Evolutionary conservation across 92 coral and sea anemone species (phyloP).

Genomic region (Palythoa grandiflora): DNA sequence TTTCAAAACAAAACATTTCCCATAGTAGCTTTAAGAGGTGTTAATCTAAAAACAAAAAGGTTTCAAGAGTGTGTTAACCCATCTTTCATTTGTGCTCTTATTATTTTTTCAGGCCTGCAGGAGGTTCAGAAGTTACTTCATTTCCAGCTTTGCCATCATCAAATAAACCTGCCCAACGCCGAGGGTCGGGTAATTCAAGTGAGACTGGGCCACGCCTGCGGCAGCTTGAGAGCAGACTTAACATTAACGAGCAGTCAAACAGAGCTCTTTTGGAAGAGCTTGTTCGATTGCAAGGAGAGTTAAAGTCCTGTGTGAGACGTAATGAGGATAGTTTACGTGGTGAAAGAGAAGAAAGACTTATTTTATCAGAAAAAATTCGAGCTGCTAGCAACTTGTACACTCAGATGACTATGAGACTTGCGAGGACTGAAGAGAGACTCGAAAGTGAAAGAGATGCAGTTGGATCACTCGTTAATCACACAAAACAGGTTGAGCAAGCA

Average conservation of each 20-base stretch:
- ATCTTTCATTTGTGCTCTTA: background rate
- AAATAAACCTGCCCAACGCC: constrained; percentile 52
- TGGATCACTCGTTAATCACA: constrained; percentile 90
- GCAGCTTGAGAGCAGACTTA: constrained; percentile 86
- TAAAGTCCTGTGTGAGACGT: constrained; percentile 87
- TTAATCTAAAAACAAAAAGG: background rate
- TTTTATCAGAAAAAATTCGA: constrained; percentile 86
- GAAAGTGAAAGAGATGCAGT: constrained; percentile 92
- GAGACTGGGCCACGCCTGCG: constrained; percentile 68
- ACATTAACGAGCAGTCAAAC: constrained; percentile 96
- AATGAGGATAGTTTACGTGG: constrained; percentile 89
- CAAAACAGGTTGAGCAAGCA: constrained; percentile 98
- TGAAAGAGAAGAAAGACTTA: constrained; percentile 88
- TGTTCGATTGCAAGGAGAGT: constrained; percentile 90
- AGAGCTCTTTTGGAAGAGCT: constrained; percentile 94
- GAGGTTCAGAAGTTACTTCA: constrained; percentile 49
- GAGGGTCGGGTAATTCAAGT: constrained; percentile 59
- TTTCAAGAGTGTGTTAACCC: background rate
- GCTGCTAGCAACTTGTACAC: constrained; percentile 92
- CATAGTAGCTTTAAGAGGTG: background rate
- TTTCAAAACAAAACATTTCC: no score
- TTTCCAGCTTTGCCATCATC: constrained; percentile 78
- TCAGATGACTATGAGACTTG: constrained; percentile 90
- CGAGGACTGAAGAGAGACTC: constrained; percentile 93
- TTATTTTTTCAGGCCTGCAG: constrained; percentile 41